Base-by-base conservation (phyloP, 2,888 invertebrate genomes). In the Octodonta nipae region DNA sequence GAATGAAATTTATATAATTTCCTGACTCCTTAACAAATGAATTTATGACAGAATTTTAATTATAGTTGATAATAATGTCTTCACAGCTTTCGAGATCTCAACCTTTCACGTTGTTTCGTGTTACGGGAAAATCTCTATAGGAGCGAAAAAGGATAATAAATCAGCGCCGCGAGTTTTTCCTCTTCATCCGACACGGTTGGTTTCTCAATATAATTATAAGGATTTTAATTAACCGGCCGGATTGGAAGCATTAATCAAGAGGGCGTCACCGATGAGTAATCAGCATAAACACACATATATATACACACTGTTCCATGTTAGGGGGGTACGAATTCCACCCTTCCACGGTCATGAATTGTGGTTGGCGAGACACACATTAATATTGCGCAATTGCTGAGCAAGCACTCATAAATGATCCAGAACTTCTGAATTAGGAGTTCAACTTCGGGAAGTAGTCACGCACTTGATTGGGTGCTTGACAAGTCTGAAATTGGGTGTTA, bases 241-340 rank as follows among this genome's bases (percentile, higher is more conserved):
- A 56, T 56, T 55, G 54, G 49, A 46, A 38, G 44, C 56, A 58
- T 58, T 56, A 58, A 56, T 58, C 56, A 56, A 44, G 44, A 41
- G 55, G 55, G 55, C 49, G 55, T 56, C 50, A 50, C 56, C 51
- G 56, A 55, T 56, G 56, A 56, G 51, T 56, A 56, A 56, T 56
- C 55, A 56, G 52, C 52, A 46, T 54, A 49, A 49, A 49, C 38
- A 42, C 40, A 15, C 34, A 43, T 40, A 38, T 37, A n/a, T 4
- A 11, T 22, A 22, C 22, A 11, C 11, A 10, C 22, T 22, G 22
- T 22, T 22, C 22, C 22, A 22, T 22, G 4, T 22, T 10, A 3
- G 4, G n/a, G 20, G n/a, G n/a, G 6, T 7, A 6, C n/a, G 10
- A 11, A 11, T 4, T 22, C 22, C 36, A 45, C 42, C 49, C 48